Evolutionary conservation across 2,888 invertebrate species (phyloP).

Genomic region (Phalera bucephala): DNA sequence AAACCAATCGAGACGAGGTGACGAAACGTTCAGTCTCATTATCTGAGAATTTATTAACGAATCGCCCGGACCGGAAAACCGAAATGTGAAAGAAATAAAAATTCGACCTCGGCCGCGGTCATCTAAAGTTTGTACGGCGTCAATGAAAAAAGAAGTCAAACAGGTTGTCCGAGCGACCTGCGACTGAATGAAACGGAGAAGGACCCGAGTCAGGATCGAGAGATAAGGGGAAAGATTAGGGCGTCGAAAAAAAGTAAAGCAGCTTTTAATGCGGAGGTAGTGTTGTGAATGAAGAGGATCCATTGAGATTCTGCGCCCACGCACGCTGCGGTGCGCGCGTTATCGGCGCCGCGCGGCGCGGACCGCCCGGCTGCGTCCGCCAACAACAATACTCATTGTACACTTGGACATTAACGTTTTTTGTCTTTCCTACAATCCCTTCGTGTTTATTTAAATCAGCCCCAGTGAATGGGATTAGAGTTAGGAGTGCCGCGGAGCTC

Average conservation of each 20-base stretch:
- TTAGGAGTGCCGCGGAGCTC: constrained; percentile 34
- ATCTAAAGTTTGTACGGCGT: constrained; percentile 79
- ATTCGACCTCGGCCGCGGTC: constrained; percentile 82
- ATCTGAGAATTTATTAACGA: constrained; percentile 84
- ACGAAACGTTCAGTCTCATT: constrained; percentile 84
- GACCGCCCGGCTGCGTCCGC: constrained; percentile 31
- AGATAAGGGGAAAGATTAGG: constrained; percentile 81
- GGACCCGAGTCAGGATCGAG: constrained; percentile 73
- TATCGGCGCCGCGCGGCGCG: constrained; percentile 51
- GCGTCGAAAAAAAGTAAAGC: constrained; percentile 73
- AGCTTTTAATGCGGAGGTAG: constrained; percentile 76
- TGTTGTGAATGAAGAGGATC: constrained; percentile 81
- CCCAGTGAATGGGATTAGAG: constrained; percentile 43
- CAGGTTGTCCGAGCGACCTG: constrained; percentile 74
- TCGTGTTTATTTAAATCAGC: constrained; percentile 58
- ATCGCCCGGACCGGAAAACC: constrained; percentile 81
- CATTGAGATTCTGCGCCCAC: constrained; percentile 78
- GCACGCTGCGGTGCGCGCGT: constrained; percentile 52
- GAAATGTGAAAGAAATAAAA: constrained; percentile 82
- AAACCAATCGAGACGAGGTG: constrained; percentile 82
- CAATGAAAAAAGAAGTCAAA: constrained; percentile 81
- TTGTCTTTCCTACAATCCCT: constrained; percentile 51
- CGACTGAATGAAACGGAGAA: constrained; percentile 79
- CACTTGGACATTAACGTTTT: constrained; percentile 44
- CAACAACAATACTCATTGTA: constrained; percentile 57